Conservation (phyloP, 2,113 vertebrate genomes). For the Columba livia region DNA sequence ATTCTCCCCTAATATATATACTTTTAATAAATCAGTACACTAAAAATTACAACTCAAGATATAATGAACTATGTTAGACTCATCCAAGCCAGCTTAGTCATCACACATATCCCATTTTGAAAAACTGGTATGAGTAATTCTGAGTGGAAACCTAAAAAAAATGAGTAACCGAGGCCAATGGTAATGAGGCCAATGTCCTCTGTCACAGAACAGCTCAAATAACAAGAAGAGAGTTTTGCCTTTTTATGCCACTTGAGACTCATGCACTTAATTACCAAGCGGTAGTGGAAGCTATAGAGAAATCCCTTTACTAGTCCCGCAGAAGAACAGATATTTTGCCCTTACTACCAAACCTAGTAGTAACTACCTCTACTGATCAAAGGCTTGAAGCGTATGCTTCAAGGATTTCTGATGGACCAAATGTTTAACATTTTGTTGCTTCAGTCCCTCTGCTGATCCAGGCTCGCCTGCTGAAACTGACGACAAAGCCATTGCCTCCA, state of each 20-base stretch:
- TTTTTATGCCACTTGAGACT: not conserved
- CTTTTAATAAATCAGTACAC: not conserved
- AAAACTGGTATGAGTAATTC: conserved; percentile 15
- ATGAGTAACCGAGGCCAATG: not conserved
- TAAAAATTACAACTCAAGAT: not conserved
- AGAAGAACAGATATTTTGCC: not conserved
- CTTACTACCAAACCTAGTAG: not conserved
- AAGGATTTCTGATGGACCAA: not conserved
- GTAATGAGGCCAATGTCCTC: not conserved
- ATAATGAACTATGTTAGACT: not conserved
- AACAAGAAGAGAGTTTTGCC: not conserved
- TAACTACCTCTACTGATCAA: not conserved
- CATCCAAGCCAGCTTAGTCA: conserved; percentile 2
- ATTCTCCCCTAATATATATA: not conserved
- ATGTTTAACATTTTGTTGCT: not conserved
- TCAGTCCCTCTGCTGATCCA: not conserved
- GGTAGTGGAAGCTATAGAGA: not conserved
- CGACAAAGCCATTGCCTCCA: not conserved
- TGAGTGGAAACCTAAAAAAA: conserved; percentile 29
- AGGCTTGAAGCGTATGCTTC: not conserved
- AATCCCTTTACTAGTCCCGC: not conserved
- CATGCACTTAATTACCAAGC: not conserved
- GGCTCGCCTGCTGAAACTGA: not conserved
- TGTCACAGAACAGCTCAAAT: not conserved
- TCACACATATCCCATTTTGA: not conserved